Conservation (phyloP, 2,113 vertebrate species). For the Parus major region DNA sequence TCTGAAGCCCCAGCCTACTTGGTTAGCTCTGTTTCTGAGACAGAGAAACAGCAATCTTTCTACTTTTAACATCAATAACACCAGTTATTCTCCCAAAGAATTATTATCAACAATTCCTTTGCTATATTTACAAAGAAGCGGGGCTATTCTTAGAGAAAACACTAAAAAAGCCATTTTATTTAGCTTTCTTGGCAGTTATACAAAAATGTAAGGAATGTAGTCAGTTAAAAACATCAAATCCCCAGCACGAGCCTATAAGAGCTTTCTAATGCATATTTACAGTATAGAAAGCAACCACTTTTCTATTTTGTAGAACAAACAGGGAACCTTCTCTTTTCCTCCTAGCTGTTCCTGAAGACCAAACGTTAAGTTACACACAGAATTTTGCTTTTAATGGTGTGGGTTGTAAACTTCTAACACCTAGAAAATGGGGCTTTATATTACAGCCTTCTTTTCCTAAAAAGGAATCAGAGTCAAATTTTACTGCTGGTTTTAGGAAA, state of each 20-base stretch:
- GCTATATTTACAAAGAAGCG: slow-evolving; percentile 71
- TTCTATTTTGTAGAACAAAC: slow-evolving; percentile 56
- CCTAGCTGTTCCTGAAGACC: slow-evolving; percentile 40
- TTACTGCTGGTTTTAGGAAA: slow-evolving; percentile 42
- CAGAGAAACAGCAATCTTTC: slow-evolving; percentile 58
- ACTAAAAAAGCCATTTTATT: slow-evolving; percentile 84
- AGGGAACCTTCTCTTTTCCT: slow-evolving; percentile 55
- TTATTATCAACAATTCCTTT: slow-evolving; percentile 67
- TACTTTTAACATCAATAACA: slow-evolving; percentile 68
- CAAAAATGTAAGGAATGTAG: slow-evolving; percentile 88
- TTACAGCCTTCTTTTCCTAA: slow-evolving; percentile 51
- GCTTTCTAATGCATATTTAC: slow-evolving; percentile 74
- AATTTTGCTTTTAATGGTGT: slow-evolving; percentile 6
- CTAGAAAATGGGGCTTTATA: slow-evolving; percentile 41
- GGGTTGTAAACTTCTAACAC: slow-evolving; percentile 29
- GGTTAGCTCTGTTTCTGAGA: slow-evolving; percentile 46
- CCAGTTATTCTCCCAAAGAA: slow-evolving; percentile 64
- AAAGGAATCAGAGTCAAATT: slow-evolving; percentile 48
- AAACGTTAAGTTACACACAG: slow-evolving; percentile 30
- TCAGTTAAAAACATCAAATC: slow-evolving; percentile 80
- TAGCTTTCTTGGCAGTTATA: slow-evolving; percentile 86
- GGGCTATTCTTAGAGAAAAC: slow-evolving; percentile 72
- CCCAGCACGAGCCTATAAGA: slow-evolving; percentile 71
- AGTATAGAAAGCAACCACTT: slow-evolving; percentile 68
- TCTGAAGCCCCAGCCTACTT: slow-evolving; percentile 16